Conservation (phyloP, 2,113 vertebrate genomes). For the Ameiurus melas region DNA sequence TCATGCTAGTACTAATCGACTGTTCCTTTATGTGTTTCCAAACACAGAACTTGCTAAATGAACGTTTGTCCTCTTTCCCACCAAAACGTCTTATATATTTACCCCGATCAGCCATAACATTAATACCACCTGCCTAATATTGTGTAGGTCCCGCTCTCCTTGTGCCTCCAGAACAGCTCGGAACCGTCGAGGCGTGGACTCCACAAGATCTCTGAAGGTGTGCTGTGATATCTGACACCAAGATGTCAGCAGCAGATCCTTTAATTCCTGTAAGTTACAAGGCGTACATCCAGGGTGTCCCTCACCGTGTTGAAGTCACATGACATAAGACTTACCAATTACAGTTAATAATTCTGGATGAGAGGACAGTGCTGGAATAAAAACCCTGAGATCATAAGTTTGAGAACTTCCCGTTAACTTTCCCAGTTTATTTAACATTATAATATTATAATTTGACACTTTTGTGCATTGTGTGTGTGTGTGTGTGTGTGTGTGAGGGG, state of each 20-base stretch:
- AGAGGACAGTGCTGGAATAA: background rate
- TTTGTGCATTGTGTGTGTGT: slow-evolving; percentile 8
- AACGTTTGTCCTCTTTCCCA: background rate
- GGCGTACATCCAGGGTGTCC: too few species aligned
- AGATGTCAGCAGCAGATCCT: too few species aligned
- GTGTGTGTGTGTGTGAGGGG: background rate
- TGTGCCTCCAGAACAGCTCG: too few species aligned
- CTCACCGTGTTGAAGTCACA: background rate
- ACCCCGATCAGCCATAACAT: too few species aligned
- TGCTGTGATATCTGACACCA: too few species aligned
- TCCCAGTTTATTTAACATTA: slow-evolving; percentile 13
- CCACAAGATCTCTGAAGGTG: too few species aligned
- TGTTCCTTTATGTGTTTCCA: background rate
- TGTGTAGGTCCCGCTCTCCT: too few species aligned
- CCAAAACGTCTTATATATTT: background rate
- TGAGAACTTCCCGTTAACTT: background rate
- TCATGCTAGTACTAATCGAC: background rate
- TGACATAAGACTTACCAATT: background rate
- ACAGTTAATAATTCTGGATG: background rate
- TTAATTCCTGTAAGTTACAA: too few species aligned
- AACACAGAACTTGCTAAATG: background rate
- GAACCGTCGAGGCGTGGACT: too few species aligned
- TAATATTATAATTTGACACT: background rate
- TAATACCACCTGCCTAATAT: too few species aligned
- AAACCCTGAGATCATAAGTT: background rate